Conservation (phyloP, 2,797 vertebrate species). For the Picus viridis region DNA sequence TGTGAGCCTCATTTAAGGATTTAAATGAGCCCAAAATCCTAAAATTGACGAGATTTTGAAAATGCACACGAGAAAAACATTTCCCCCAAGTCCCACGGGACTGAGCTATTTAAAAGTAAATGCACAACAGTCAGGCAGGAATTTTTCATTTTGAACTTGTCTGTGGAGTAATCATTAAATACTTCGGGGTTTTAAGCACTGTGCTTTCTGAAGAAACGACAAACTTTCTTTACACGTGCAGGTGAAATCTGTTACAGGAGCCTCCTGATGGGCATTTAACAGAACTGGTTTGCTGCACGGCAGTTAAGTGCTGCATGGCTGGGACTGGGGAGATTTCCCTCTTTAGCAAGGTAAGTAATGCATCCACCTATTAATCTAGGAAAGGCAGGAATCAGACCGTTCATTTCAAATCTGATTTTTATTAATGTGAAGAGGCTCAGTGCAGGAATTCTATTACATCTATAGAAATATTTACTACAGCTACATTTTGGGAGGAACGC, state of each 20-base stretch:
- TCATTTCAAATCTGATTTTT: not conserved
- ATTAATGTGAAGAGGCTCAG: not conserved
- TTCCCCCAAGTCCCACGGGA: not conserved
- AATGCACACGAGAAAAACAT: not conserved
- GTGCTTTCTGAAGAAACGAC: not conserved
- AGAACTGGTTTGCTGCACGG: not conserved
- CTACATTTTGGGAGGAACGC: not conserved
- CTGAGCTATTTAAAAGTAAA: not conserved
- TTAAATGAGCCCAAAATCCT: not conserved
- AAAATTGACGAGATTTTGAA: not conserved
- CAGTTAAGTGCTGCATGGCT: not conserved
- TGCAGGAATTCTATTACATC: not conserved
- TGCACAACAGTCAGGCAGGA: not conserved
- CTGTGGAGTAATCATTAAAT: not conserved
- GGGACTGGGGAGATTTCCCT: not conserved
- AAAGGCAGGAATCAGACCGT: not conserved
- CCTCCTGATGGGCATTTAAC: not conserved
- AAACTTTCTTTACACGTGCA: not conserved
- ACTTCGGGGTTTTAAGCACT: not conserved
- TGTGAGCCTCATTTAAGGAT: not conserved
- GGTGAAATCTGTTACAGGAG: not conserved
- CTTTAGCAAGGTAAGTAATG: not conserved
- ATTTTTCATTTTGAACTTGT: not conserved
- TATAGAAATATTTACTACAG: not conserved
- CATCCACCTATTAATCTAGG: not conserved